These are phyloP conservation scores for Sialis fuliginosa DNA, from an alignment of 2,888 invertebrate species.

Conservation along the genomic window DNA sequence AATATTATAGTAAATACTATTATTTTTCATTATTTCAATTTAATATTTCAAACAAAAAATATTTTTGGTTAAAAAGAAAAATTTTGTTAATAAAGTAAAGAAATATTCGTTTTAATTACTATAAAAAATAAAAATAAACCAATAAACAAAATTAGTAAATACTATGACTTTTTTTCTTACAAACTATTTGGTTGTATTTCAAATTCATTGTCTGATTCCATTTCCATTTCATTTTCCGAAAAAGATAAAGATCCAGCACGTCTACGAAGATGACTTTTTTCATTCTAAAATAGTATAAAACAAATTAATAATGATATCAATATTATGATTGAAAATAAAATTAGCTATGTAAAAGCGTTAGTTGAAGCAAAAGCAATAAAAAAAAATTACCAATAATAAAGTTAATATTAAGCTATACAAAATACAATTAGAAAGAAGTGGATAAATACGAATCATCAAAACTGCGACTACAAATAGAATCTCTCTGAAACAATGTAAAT, in stretches of 20 bases:
- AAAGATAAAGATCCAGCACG: conserved; percentile 64
- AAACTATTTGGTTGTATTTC: conserved; percentile 6
- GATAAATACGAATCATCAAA: not conserved
- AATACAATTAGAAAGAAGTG: not conserved
- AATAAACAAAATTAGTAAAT: no score
- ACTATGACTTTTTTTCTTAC: not conserved
- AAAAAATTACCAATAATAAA: not conserved
- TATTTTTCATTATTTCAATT: no score
- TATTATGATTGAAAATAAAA: conserved; percentile 16
- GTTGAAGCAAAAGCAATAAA: conserved; percentile 5
- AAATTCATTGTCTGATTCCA: conserved; percentile 47
- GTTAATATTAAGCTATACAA: not conserved
- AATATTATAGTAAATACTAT: no score
- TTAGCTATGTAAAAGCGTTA: conserved; percentile 4
- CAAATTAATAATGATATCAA: conserved; percentile 15
- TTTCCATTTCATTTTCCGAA: conserved; percentile 67
- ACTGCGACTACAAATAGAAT: no score
- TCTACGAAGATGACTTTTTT: conserved; percentile 34
- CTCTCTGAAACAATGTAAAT: no score
- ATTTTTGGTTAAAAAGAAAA: no score
- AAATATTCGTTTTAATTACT: no score
- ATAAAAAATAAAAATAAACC: no score
- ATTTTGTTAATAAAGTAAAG: no score
- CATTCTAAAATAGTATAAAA: conserved; percentile 18
- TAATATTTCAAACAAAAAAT: no score